Evolutionary conservation across 2,888 invertebrate genomes (phyloP).

Genomic region (Argyresthia goedartella): DNA sequence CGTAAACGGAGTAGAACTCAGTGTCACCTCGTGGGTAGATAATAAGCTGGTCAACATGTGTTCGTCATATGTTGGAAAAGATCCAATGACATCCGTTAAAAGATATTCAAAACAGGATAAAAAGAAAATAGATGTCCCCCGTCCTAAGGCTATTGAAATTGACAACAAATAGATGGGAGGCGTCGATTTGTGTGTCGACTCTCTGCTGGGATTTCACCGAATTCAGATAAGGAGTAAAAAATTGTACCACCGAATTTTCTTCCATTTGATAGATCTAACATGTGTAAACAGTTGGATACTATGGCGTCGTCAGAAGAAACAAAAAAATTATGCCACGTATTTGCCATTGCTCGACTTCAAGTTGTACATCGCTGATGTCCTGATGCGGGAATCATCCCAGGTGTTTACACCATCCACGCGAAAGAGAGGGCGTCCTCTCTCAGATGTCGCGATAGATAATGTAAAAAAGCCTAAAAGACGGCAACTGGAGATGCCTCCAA

Average conservation of each 20-base stretch:
- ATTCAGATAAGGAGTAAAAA: conserved; percentile 20
- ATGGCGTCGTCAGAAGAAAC: conserved; percentile 14
- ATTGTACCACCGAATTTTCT: conserved; percentile 20
- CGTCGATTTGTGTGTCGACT: conserved; percentile 10
- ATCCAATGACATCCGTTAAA: conserved; percentile 13
- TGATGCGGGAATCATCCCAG: background rate
- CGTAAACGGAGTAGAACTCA: conserved; percentile 9
- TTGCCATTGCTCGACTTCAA: conserved; percentile 14
- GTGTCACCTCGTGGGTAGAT: conserved; percentile 15
- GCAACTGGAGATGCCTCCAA: background rate
- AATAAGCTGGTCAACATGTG: conserved; percentile 17
- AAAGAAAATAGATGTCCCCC: conserved; percentile 13
- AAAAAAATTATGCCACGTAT: conserved; percentile 6
- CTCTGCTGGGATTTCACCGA: conserved; percentile 18
- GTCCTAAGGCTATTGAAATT: conserved; percentile 15
- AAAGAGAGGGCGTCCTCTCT: background rate
- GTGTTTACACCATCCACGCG: background rate
- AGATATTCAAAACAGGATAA: conserved; percentile 15
- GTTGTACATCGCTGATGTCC: background rate
- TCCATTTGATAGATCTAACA: conserved; percentile 17
- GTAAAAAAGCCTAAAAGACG: background rate
- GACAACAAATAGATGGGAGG: conserved; percentile 14
- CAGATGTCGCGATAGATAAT: background rate
- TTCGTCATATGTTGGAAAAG: conserved; percentile 17
- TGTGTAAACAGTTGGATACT: conserved; percentile 18